Conservation (phyloP, 2,888 invertebrate genomes). For the Netelia inedita region DNA sequence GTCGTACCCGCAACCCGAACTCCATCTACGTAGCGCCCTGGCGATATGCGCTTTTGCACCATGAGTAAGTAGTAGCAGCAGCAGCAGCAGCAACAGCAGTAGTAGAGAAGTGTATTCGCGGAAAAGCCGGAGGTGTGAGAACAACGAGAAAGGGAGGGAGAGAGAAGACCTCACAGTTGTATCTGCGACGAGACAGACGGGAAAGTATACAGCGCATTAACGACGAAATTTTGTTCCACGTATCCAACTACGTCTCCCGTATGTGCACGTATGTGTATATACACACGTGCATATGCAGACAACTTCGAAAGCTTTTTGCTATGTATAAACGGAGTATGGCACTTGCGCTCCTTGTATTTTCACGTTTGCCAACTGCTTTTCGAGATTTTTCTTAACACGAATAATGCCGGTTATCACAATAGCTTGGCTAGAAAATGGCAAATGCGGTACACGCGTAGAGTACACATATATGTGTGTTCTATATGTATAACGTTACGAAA, state of each 20-base stretch:
- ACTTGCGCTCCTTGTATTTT: conserved; percentile 25
- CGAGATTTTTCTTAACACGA: conserved; percentile 79
- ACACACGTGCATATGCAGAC: neutral
- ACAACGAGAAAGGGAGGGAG: conserved; percentile 9
- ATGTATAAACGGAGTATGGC: neutral
- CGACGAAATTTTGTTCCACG: conserved; percentile 50
- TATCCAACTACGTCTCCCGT: conserved; percentile 15
- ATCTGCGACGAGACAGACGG: conserved; percentile 32
- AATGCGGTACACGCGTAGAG: conserved; percentile 9
- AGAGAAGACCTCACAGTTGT: conserved; percentile 27
- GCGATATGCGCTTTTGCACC: conserved; percentile 54
- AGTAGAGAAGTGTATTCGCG: conserved; percentile 45
- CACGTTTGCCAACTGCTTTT: conserved; percentile 70
- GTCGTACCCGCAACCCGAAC: conserved; percentile 52
- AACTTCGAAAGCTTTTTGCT: conserved; percentile 30
- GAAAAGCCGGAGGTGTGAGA: conserved; percentile 42
- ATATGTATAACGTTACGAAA: conserved; percentile 1
- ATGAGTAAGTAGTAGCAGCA: conserved; percentile 36
- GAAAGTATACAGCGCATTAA: conserved; percentile 40
- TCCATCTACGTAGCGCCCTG: conserved; percentile 42
- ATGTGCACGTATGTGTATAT: neutral
- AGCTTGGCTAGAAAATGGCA: conserved; percentile 70
- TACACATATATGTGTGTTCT: neutral
- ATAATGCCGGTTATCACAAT: conserved; percentile 79
- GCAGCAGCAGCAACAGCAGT: conserved; percentile 26